phyloP scores from a whole-genome alignment of 35 echinoderm and acorn worm genomes.

The Apostichopus californicus region DNA sequence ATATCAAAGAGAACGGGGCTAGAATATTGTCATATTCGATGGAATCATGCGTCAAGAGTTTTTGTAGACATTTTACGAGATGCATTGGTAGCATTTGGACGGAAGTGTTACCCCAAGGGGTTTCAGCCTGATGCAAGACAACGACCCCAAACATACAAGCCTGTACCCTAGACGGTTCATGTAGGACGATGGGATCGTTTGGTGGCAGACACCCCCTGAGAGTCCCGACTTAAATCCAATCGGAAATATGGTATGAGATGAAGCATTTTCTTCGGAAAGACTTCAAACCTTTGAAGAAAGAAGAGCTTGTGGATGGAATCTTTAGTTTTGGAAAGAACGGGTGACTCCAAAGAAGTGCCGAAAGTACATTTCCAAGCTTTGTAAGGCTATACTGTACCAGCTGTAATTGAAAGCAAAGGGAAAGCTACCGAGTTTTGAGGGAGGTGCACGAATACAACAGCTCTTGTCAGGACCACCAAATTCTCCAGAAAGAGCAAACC shows the following conservation, averaged over 20 bases:
- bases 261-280: constrained; percentile 49
- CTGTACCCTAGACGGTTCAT: constrained; percentile 31
- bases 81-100: not conserved
- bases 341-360: not conserved
- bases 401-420: not conserved
- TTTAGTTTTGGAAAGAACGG: constrained; percentile 7
- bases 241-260: constrained; percentile 58
- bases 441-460: not conserved
- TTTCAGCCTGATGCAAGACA: constrained; percentile 53
- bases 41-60: constrained; percentile 55
- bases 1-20: constrained; percentile 19
- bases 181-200: constrained; percentile 37
- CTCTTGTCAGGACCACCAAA: not conserved
- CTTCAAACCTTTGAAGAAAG: not conserved
- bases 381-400: not conserved
- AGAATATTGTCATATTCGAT: constrained; percentile 35
- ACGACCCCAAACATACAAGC: constrained; percentile 66
- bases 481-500: not conserved
- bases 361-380: not conserved
- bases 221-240: constrained; percentile 60
- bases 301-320: constrained; percentile 21
- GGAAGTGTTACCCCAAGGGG: not conserved
- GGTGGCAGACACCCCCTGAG: constrained; percentile 47
- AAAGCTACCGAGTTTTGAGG: not conserved
- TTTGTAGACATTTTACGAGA: constrained; percentile 13